Evolutionary conservation across 2,113 vertebrate genomes (phyloP).

Genomic region (Propithecus coquereli): DNA sequence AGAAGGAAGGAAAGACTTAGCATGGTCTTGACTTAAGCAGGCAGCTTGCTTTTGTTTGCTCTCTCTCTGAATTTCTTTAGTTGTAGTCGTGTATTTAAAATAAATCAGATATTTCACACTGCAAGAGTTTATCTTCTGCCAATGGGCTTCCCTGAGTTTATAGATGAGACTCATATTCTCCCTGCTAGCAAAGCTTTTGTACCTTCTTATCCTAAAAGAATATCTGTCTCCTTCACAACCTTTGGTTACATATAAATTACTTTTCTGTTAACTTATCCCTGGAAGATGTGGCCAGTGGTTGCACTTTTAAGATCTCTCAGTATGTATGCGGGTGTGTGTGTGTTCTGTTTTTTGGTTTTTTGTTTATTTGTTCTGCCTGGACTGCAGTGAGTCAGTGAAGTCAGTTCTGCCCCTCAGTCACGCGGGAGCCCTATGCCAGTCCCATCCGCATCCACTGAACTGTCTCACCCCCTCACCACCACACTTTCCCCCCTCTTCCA

Average conservation of each 20-base stretch:
- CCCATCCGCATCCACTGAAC: neutral
- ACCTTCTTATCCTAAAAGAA: neutral
- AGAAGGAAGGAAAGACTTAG: neutral
- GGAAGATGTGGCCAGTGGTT: neutral
- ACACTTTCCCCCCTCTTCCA: neutral
- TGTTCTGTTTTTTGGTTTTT: neutral
- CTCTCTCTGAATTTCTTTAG: neutral
- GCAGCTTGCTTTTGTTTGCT: neutral
- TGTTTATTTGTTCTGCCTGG: neutral
- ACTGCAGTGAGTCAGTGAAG: neutral
- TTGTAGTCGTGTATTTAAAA: neutral
- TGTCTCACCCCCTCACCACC: neutral
- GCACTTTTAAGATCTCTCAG: neutral
- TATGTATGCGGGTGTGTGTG: neutral
- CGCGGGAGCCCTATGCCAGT: no score
- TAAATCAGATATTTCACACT: neutral
- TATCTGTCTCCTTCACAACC: neutral
- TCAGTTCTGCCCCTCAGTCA: neutral
- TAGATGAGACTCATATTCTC: neutral
- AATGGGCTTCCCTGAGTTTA: neutral
- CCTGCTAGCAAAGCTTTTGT: neutral
- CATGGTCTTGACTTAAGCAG: neutral
- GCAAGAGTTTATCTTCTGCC: neutral
- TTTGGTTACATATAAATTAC: neutral
- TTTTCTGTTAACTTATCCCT: neutral